Base-by-base conservation (phyloP, 1,140 invertebrate species). In the Drosophila pallidifrons region DNA sequence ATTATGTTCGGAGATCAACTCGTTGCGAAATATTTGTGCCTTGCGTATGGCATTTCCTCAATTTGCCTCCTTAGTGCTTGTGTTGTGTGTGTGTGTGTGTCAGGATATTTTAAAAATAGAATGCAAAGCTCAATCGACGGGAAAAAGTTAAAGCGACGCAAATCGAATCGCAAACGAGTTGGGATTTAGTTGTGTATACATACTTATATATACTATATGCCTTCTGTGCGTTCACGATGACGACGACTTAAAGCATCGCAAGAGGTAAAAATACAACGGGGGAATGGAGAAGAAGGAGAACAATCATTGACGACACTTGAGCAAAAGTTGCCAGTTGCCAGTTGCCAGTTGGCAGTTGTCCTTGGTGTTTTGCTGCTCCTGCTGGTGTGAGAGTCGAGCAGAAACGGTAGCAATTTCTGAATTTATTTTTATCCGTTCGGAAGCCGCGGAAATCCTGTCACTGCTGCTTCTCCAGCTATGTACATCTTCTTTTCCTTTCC, bases 361-460 rank as follows among this genome's bases (percentile, higher is more conserved):
- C 47, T 74, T 74, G 81, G 16, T 15, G 4, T 58, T 38, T 38
- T 38, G 20, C 5, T 67, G 20, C 16, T 45, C 1, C 10, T 16
- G 6, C 47, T 54, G 32, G 10, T 25, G 35, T 71, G 61, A 16
- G 60, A 70, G 52, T 43, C 30, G 67, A 35, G 69, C 54, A 79
- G 80, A 78, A 89, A 52, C 83, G 83, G 85, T 83, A 83, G 81
- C 85, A 88, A 88, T 89, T 88, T 83, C 78, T 89, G 85, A 81
- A 89, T 85, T 88, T 88, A 88, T 89, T 85, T 88, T 89, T 81
- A 89, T 88, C 78, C 75, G 47, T 79, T 61, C 78, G 85, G 73
- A 79, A 85, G 75, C 83, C 83, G 83, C 85, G 85, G 85, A 88
- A 88, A 89, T 88, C 85, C 83, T 88, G 70, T 58, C 66, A 61